A percentile compares a stretch with the other conserved stretches of the same genome.
Conservation (phyloP, 2,113 vertebrate genomes). For the Sebastes schlegelii region DNA sequence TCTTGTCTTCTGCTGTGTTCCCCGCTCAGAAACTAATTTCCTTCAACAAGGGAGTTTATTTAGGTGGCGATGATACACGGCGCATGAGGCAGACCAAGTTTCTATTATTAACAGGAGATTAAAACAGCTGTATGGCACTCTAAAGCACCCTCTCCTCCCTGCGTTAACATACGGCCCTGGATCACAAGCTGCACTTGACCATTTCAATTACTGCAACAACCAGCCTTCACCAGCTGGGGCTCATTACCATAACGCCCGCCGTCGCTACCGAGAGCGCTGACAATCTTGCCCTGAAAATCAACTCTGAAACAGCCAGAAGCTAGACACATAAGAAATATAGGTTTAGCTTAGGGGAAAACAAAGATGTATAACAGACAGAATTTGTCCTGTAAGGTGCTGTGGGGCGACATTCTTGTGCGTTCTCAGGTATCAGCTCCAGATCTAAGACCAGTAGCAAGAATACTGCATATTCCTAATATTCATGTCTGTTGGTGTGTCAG, state of each 20-base stretch:
- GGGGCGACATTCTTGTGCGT: background rate
- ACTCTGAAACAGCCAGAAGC: conserved; percentile 22
- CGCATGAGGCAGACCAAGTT: conserved; percentile 87
- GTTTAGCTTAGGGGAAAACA: conserved; percentile 19
- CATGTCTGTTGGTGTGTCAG: background rate
- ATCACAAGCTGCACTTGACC: conserved; percentile 98
- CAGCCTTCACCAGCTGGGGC: conserved; percentile 96
- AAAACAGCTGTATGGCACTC: conserved; percentile 97
- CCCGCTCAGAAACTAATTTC: conserved; percentile 77
- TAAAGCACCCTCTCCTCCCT: conserved; percentile 90
- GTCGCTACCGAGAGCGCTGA: conserved; percentile 64
- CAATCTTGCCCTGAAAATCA: conserved; percentile 62
- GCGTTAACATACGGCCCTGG: conserved; percentile 93
- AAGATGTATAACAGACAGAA: background rate
- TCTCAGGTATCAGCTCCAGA: background rate
- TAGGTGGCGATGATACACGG: conserved; percentile 77
- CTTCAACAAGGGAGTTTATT: conserved; percentile 79
- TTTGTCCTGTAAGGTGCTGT: background rate
- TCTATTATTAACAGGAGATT: conserved; percentile 97
- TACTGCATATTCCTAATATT: conserved; percentile 1
- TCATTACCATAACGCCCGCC: conserved; percentile 85
- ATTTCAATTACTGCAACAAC: conserved; percentile 96
- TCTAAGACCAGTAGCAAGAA: background rate
- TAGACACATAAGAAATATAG: conserved; percentile 33
- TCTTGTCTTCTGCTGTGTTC: conserved; percentile 73